A percentile compares a stretch with the other conserved stretches of the same genome.
These are phyloP conservation scores for Orchestia grillus DNA, from an alignment of 1,140 invertebrate genomes.

Conservation along the genomic window DNA sequence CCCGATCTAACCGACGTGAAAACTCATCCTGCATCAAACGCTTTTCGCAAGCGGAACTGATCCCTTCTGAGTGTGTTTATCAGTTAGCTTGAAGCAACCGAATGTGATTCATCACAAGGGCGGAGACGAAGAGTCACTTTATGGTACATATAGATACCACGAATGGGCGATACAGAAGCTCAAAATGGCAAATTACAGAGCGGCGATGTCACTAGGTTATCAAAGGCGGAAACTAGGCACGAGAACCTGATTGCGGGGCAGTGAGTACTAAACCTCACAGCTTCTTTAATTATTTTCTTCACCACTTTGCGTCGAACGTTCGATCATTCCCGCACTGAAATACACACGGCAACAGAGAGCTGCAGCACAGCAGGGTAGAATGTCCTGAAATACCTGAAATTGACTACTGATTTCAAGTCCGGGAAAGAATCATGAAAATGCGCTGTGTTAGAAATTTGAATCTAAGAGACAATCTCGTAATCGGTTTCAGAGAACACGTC, in stretches of 20 bases:
- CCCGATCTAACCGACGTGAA: background rate
- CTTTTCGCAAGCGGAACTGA: background rate
- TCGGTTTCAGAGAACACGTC: too few species aligned
- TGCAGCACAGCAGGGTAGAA: background rate
- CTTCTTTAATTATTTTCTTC: background rate
- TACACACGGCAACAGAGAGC: background rate
- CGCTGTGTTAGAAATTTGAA: background rate
- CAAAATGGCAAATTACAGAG: background rate
- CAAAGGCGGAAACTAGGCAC: background rate
- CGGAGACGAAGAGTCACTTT: background rate
- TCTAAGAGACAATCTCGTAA: background rate
- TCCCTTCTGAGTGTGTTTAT: background rate
- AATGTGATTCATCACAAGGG: background rate
- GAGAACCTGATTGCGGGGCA: background rate
- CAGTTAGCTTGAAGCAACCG: background rate
- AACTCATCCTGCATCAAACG: background rate
- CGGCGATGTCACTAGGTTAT: background rate
- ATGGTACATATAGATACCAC: background rate
- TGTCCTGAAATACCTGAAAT: background rate
- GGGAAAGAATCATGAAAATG: background rate
- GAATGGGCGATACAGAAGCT: background rate
- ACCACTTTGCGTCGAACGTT: background rate
- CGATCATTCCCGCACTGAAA: background rate
- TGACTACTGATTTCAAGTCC: background rate
- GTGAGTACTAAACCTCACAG: background rate